phyloP scores from a whole-genome alignment of 2,888 invertebrate species.

The Odontothrips loti region DNA sequence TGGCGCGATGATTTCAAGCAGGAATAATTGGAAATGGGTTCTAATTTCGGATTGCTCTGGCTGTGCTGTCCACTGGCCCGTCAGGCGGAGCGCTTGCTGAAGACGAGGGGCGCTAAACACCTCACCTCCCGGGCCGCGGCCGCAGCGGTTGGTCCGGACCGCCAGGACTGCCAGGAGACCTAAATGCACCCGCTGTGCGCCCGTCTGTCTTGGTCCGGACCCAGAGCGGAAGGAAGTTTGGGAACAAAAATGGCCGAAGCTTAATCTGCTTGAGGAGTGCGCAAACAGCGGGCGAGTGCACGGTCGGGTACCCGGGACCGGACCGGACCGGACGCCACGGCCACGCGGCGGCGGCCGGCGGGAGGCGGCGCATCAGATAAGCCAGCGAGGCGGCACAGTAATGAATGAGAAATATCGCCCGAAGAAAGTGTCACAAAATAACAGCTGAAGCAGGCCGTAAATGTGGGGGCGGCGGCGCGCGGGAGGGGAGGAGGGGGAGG shows the following conservation, averaged over 20 bases:
- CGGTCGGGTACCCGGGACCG: too few relatives aligned
- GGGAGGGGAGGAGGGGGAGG: not conserved
- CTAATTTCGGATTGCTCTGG: not conserved
- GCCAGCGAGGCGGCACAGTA: not conserved
- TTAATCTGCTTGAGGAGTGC: too few relatives aligned
- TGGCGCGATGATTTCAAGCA: not conserved
- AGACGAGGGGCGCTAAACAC: too few relatives aligned
- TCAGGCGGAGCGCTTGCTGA: too few relatives aligned
- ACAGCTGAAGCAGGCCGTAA: not conserved
- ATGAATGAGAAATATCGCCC: not conserved
- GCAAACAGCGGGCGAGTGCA: too few relatives aligned
- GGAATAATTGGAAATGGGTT: too few relatives aligned
- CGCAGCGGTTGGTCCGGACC: too few relatives aligned
- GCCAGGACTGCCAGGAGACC: not conserved
- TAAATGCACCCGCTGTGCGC: not conserved
- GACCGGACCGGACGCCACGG: too few relatives aligned
- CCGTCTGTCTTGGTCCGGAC: not conserved
- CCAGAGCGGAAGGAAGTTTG: too few relatives aligned
- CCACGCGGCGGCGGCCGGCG: not conserved
- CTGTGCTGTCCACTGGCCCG: too few relatives aligned
- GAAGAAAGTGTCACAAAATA: not conserved
- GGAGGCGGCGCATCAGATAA: not conserved
- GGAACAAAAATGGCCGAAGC: not conserved
- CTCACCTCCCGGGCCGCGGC: too few relatives aligned
- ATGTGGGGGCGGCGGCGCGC: not conserved